phyloP scores from a whole-genome alignment of 1,140 invertebrate species.

The Tetramorium parvispinum region DNA sequence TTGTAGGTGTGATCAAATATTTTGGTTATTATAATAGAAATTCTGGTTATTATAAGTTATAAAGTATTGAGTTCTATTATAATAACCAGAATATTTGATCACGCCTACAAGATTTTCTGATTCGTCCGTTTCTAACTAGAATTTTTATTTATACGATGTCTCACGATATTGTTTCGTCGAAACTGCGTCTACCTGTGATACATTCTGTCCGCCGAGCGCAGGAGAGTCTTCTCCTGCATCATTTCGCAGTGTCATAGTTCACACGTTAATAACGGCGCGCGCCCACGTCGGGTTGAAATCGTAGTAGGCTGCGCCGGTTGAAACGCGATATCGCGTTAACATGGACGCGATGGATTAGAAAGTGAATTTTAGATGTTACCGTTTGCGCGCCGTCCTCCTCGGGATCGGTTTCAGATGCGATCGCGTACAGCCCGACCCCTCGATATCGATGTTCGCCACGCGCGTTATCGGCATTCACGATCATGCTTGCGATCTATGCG shows the following conservation, averaged over 20 bases:
- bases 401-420: slow-evolving; percentile 43
- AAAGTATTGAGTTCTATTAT: too few species aligned
- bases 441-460: slow-evolving; percentile 57
- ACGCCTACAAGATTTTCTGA: too few species aligned
- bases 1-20: too few species aligned
- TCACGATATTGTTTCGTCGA: background rate
- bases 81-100: too few species aligned
- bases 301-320: slow-evolving; percentile 38
- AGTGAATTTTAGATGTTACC: slow-evolving; percentile 59
- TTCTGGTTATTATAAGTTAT: too few species aligned
- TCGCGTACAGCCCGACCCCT: background rate
- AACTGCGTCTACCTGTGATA: background rate
- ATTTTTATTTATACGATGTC: too few species aligned
- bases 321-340: slow-evolving; percentile 59
- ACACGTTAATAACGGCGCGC: slow-evolving; percentile 57
- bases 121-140: too few species aligned
- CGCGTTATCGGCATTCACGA: slow-evolving; percentile 37
- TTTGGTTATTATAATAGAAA: too few species aligned
- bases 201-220: slow-evolving; percentile 5
- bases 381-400: slow-evolving; percentile 3
- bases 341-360: slow-evolving; percentile 50
- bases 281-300: slow-evolving; percentile 54
- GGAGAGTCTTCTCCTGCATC: slow-evolving; percentile 32
- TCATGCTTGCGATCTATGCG: background rate
- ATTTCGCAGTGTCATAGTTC: slow-evolving; percentile 60